Conservation (phyloP, 2,113 vertebrate genomes). For the Himantopus leucocephalus region DNA sequence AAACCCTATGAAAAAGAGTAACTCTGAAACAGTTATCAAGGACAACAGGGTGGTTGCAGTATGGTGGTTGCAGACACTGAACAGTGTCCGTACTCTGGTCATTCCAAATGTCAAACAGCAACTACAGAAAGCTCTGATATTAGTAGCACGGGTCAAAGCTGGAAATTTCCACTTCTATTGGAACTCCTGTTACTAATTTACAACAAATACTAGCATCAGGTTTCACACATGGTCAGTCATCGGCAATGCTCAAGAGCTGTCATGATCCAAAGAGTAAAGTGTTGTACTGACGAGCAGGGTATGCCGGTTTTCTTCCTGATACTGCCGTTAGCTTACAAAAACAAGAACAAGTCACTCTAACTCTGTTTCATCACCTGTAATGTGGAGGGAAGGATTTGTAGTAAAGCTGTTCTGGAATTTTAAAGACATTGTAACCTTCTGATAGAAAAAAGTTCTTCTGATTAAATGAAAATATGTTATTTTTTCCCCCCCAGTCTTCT, state of each 20-base stretch:
- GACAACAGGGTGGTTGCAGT: accelerated
- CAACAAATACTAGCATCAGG: not conserved
- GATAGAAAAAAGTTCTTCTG: not conserved
- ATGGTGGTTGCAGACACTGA: not conserved
- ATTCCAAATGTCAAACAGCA: not conserved
- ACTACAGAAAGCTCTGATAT: not conserved
- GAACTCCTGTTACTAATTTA: not conserved
- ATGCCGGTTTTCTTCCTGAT: not conserved
- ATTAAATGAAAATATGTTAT: not conserved
- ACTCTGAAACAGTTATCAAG: not conserved
- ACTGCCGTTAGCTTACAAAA: not conserved
- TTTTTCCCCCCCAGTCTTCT: not conserved
- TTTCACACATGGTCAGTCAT: conserved; percentile 2
- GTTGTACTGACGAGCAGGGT: not conserved
- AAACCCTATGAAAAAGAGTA: not conserved
- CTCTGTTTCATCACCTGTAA: not conserved
- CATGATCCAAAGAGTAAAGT: not conserved
- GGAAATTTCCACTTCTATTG: not conserved
- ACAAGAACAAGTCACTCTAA: not conserved
- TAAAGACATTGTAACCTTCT: not conserved
- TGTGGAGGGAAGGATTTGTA: not conserved
- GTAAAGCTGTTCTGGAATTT: not conserved
- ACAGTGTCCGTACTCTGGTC: not conserved
- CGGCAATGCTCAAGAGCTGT: not conserved
- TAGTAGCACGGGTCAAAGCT: not conserved